Evolutionary conservation across 1,140 invertebrate genomes (phyloP), one percentile per base, ranked within the genome.

Genomic region (Megalopta genalis): DNA sequence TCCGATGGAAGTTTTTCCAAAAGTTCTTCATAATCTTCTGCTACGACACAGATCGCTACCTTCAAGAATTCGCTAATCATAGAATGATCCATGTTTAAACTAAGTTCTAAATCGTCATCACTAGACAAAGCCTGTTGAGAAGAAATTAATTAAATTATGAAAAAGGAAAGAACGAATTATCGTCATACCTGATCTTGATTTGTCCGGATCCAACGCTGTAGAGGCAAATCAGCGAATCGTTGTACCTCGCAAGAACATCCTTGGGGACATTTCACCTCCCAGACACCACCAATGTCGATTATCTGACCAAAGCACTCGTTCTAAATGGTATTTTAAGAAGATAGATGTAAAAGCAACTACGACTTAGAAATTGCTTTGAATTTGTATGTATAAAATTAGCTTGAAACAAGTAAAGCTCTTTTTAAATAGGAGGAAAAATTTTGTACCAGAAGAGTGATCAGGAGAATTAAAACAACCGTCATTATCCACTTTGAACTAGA

Each of bases 11-110:
- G 82, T 49, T 88, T 85, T 21, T 89, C 64, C n/a, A 95, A 83
- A 37, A 95, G 86, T 54, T 92, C 86, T 27, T 91, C 77, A 4
- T 93, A 90, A 52, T 93, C 90, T 83, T 93, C 92, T 0, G 91
- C 89, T 27, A 95, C 83, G 37, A 95, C 91, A 69, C 95, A 95
- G 4, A 93, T 95, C 39, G 94, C 94, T 27, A 94, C 92, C 85
- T 93, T 93, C 6, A 95, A 85, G 32, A 94, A 87, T 80, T 91
- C 90, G 62, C 88, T 79, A 7, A 73, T 39, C 39, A 90, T 67
- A 16, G 85, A 76, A 69, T 88, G 71, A 23, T 87, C 83, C 12
- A 46, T 25, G 10, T 73, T 49, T 2, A 65, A 76, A 65, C 63
- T 69, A 59, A 86, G 71, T 37, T 81, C 70, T 12, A 54, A 81